These are phyloP conservation scores for Coregonus sp. DNA, from an alignment of 2,797 vertebrate genomes.

Conservation along the genomic window DNA sequence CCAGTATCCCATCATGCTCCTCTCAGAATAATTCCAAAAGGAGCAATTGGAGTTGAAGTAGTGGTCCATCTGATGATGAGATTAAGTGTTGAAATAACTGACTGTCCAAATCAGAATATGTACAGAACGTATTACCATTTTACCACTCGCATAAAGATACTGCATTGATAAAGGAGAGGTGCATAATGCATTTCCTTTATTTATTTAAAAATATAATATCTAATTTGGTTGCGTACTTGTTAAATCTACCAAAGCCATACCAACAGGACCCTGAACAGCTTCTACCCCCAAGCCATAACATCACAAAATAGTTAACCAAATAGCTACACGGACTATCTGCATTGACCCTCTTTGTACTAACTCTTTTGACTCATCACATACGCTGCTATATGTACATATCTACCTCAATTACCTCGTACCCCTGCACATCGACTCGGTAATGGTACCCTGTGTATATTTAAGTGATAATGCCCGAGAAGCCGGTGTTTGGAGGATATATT, in stretches of 20 bases:
- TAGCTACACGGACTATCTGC: too few species aligned
- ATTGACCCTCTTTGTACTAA: too few species aligned
- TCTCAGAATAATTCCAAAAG: conserved; percentile 99
- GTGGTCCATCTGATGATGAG: conserved; percentile 88
- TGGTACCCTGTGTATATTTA: too few species aligned
- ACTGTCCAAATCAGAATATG: conserved; percentile 72
- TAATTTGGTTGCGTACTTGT: conserved; percentile 72
- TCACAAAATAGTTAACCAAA: too few species aligned
- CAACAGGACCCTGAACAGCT: too few species aligned
- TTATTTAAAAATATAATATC: conserved; percentile 43
- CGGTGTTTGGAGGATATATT: too few species aligned
- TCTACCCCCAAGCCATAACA: too few species aligned
- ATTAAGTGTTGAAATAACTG: conserved; percentile 77
- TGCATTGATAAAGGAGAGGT: conserved; percentile 61
- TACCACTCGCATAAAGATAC: conserved; percentile 68
- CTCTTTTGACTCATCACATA: too few species aligned
- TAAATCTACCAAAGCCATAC: conserved; percentile 60
- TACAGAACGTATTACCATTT: conserved; percentile 75
- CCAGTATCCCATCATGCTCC: conserved; percentile 99
- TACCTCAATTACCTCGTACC: too few species aligned
- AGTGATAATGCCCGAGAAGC: too few species aligned
- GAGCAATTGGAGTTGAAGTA: conserved; percentile 99
- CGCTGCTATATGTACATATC: too few species aligned
- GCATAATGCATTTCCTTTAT: conserved; percentile 70
- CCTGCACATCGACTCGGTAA: too few species aligned